Conservation (phyloP, 2,113 vertebrate species). For the Gavia stellata region DNA sequence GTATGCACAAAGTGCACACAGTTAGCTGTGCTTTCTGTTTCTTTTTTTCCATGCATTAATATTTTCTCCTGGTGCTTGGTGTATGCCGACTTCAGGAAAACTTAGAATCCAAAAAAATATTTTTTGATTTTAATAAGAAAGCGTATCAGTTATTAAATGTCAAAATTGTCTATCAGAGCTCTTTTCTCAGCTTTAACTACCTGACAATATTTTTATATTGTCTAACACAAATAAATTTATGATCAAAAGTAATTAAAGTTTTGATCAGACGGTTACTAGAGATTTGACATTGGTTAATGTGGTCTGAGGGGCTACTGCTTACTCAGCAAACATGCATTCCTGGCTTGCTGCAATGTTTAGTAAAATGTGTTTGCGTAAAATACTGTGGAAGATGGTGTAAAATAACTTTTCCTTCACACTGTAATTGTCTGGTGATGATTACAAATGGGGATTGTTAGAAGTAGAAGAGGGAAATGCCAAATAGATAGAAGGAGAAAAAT, state of each 20-base stretch:
- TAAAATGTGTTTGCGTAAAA: background rate
- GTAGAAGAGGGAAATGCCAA: background rate
- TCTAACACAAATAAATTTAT: background rate
- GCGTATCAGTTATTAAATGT: background rate
- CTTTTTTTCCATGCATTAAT: background rate
- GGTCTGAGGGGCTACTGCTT: background rate
- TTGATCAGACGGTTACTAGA: background rate
- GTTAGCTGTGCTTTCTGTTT: background rate
- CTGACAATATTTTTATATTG: background rate
- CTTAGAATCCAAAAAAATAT: background rate
- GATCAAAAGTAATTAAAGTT: background rate
- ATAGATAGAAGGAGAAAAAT: background rate
- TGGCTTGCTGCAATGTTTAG: background rate
- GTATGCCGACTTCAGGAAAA: background rate
- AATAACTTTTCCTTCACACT: background rate
- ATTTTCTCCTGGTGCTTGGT: background rate
- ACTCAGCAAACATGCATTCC: background rate
- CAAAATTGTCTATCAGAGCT: background rate
- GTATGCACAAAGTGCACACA: background rate
- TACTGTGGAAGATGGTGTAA: background rate
- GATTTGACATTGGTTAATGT: background rate
- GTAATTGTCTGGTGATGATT: background rate
- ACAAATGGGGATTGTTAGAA: background rate
- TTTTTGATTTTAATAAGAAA: background rate
- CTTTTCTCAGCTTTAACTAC: background rate